A percentile compares a stretch with the other conserved stretches of the same genome.
Conservation (phyloP, 2,888 invertebrate species). For the Tanypteryx hageni region DNA sequence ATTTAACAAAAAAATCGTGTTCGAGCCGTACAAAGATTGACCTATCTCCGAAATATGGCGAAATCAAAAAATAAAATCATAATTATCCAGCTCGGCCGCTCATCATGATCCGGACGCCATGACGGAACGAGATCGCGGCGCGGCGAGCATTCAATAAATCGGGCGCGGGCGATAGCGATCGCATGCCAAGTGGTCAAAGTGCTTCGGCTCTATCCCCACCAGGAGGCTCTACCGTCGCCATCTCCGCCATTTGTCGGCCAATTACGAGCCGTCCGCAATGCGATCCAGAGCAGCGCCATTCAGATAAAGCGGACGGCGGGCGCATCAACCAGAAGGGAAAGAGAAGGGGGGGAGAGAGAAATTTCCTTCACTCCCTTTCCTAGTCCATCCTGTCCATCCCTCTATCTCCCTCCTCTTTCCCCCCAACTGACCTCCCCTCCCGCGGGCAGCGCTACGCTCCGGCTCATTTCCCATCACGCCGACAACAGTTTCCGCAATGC, state of each 20-base stretch:
- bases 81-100: background rate
- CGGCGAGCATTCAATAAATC: constrained; percentile 51
- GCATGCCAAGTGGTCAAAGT: constrained; percentile 40
- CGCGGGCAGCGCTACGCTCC: constrained; percentile 16
- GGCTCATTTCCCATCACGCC: constrained; percentile 53
- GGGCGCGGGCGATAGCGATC: constrained; percentile 23
- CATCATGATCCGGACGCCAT: background rate
- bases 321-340: constrained; percentile 31
- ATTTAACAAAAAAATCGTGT: background rate
- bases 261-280: constrained; percentile 63
- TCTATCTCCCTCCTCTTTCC: background rate
- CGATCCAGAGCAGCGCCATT: constrained; percentile 58
- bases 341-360: background rate
- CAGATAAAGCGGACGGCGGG: constrained; percentile 50
- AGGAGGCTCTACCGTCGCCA: constrained; percentile 45
- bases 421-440: background rate
- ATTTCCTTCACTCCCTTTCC: background rate
- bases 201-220: constrained; percentile 30
- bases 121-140: background rate
- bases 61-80: background rate
- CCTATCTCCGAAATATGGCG: background rate
- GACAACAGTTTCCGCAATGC: constrained; percentile 38
- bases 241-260: constrained; percentile 61
- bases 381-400: background rate
- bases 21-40: background rate